phyloP scores from a whole-genome alignment of 2,888 invertebrate genomes.

The Nymphalis c-album region DNA sequence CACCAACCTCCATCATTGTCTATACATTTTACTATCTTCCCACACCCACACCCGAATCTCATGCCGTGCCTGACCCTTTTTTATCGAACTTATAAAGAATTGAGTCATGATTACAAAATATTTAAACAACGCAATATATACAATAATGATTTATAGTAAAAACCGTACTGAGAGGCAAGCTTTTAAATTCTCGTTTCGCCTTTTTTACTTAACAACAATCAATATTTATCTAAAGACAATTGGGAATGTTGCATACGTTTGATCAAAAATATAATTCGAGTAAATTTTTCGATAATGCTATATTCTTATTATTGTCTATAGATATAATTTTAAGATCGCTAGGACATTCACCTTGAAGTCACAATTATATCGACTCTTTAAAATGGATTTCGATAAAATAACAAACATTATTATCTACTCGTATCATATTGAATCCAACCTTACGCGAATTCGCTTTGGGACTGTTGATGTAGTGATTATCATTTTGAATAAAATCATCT shows the following conservation, averaged over 20 bases:
- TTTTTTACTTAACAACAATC: slow-evolving; percentile 25
- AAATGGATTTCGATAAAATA: slow-evolving; percentile 21
- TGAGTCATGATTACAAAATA: slow-evolving; percentile 28
- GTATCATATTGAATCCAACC: slow-evolving; percentile 5
- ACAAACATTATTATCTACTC: slow-evolving; percentile 17
- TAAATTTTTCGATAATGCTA: neutral
- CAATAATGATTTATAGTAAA: slow-evolving; percentile 30
- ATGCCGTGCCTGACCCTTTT: slow-evolving; percentile 57
- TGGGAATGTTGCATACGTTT: slow-evolving; percentile 9
- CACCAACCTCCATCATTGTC: slow-evolving; percentile 71
- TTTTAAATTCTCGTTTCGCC: slow-evolving; percentile 46
- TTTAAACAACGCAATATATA: slow-evolving; percentile 22
- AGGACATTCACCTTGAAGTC: slow-evolving; percentile 43
- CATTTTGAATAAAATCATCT: slow-evolving; percentile 31
- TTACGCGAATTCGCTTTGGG: slow-evolving; percentile 21
- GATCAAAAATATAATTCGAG: neutral
- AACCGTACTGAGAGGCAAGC: slow-evolving; percentile 66
- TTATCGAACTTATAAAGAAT: slow-evolving; percentile 62
- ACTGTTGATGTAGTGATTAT: slow-evolving; percentile 22
- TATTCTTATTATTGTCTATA: slow-evolving; percentile 39
- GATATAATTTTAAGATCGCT: slow-evolving; percentile 35
- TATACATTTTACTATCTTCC: slow-evolving; percentile 63
- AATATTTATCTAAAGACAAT: slow-evolving; percentile 36
- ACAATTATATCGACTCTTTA: slow-evolving; percentile 28
- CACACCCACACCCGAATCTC: slow-evolving; percentile 55